A percentile compares a stretch with the other conserved stretches of the same genome.
Conservation (phyloP, 2,797 vertebrate genomes). For the Taenioides sp. region DNA sequence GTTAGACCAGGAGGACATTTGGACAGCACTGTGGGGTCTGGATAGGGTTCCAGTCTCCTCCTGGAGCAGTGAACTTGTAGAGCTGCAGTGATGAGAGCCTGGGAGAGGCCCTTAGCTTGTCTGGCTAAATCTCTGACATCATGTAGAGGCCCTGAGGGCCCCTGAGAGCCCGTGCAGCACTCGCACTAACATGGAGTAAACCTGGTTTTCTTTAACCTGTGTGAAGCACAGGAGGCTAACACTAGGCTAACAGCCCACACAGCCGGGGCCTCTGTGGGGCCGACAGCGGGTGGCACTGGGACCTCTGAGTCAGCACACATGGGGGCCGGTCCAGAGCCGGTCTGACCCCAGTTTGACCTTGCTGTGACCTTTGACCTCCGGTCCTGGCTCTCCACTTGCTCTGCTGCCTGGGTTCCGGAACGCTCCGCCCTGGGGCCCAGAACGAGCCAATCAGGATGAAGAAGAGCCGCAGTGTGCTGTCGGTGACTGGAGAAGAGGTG, state of each 20-base stretch:
- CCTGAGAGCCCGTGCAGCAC: slow-evolving; percentile 12
- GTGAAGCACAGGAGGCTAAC: slow-evolving; percentile 11
- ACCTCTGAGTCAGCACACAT: slow-evolving; percentile 61
- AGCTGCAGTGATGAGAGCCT: slow-evolving; percentile 17
- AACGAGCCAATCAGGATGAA: slow-evolving; percentile 81
- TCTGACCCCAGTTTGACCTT: slow-evolving; percentile 74
- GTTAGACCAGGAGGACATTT: slow-evolving; percentile 26
- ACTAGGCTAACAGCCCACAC: slow-evolving; percentile 12
- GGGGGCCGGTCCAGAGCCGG: slow-evolving; percentile 73
- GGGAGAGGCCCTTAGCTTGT: slow-evolving; percentile 31
- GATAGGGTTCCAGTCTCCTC: slow-evolving; percentile 19
- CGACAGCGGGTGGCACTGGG: slow-evolving; percentile 17
- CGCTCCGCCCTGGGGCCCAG: slow-evolving; percentile 78
- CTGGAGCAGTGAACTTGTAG: slow-evolving; percentile 27
- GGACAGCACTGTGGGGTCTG: slow-evolving; percentile 39
- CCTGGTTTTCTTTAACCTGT: slow-evolving; percentile 6
- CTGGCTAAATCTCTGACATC: slow-evolving; percentile 33
- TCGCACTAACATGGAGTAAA: slow-evolving; percentile 39
- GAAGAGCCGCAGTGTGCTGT: slow-evolving; percentile 79
- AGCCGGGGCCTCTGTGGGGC: slow-evolving; percentile 31
- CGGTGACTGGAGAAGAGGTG: slow-evolving; percentile 78
- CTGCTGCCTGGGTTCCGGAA: slow-evolving; percentile 81
- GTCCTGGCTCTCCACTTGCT: slow-evolving; percentile 82
- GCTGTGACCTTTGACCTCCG: slow-evolving; percentile 74
- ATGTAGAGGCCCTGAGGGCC: slow-evolving; percentile 20